Conservation (phyloP, 1,140 invertebrate species). For the Drosophila guanche region DNA sequence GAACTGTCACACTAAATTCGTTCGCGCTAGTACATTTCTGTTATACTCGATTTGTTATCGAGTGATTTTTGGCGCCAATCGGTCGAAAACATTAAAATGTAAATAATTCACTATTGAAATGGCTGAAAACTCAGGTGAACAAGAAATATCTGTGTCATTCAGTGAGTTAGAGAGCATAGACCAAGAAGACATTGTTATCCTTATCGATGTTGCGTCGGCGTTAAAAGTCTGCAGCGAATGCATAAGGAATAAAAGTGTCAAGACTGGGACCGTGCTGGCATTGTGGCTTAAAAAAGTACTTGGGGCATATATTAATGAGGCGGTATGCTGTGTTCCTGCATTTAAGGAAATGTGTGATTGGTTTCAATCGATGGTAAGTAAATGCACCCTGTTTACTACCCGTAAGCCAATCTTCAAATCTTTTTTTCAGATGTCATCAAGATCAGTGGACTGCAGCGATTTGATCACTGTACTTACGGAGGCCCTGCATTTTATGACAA, state of each 20-base stretch:
- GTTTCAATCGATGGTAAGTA: slow-evolving; percentile 36
- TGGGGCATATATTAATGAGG: slow-evolving; percentile 37
- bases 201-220: slow-evolving; percentile 40
- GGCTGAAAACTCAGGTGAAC: neutral
- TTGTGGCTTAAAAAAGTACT: slow-evolving; percentile 62
- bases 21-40: neutral
- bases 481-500: slow-evolving; percentile 20
- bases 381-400: too few species aligned
- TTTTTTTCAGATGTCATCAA: slow-evolving; percentile 17
- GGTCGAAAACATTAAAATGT: slow-evolving; percentile 8
- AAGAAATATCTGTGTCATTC: slow-evolving; percentile 2
- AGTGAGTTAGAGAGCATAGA: slow-evolving; percentile 44
- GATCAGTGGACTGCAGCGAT: slow-evolving; percentile 8
- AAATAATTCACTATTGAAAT: neutral
- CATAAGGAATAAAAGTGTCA: slow-evolving; percentile 14
- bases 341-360: slow-evolving; percentile 47
- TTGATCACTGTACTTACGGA: slow-evolving; percentile 14
- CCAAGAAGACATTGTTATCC: slow-evolving; percentile 27
- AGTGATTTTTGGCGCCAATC: slow-evolving; percentile 16
- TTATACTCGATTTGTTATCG: too few species aligned
- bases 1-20: neutral
- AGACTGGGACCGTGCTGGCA: slow-evolving; percentile 33
- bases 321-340: slow-evolving; percentile 15
- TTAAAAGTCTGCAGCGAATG: slow-evolving; percentile 36
- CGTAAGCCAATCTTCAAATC: neutral